Evolutionary conservation across 2,113 vertebrate genomes (phyloP).

Genomic region (Serilophus lunatus): DNA sequence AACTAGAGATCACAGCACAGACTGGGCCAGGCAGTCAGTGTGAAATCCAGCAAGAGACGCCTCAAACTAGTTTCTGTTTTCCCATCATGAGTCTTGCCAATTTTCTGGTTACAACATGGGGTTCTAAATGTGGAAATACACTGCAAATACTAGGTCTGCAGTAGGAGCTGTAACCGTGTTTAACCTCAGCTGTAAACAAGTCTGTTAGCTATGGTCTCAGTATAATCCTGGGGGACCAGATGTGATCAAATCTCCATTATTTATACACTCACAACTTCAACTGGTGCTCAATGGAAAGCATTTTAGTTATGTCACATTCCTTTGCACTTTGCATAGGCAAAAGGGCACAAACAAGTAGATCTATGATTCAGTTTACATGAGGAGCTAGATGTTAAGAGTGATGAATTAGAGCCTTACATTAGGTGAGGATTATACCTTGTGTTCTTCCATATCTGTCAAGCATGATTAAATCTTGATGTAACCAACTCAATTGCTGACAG

Average conservation of each 20-base stretch:
- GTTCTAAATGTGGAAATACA: neutral
- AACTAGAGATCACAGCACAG: neutral
- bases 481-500: neutral
- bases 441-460: neutral
- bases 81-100: neutral
- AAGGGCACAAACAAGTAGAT: neutral
- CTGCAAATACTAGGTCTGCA: neutral
- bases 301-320: neutral
- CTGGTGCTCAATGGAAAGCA: neutral
- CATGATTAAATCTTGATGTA: neutral
- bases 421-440: neutral
- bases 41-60: neutral
- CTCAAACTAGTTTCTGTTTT: neutral
- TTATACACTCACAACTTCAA: neutral
- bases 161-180: neutral
- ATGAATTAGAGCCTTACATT: neutral
- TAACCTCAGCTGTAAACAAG: neutral
- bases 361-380: neutral
- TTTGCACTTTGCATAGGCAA: neutral
- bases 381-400: neutral
- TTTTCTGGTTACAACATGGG: neutral
- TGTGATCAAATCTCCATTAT: neutral
- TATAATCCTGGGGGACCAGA: rapidly evolving
- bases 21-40: neutral
- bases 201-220: neutral